These are phyloP conservation scores for Calcarius ornatus DNA, from an alignment of 2,113 vertebrate genomes.

Conservation along the genomic window DNA sequence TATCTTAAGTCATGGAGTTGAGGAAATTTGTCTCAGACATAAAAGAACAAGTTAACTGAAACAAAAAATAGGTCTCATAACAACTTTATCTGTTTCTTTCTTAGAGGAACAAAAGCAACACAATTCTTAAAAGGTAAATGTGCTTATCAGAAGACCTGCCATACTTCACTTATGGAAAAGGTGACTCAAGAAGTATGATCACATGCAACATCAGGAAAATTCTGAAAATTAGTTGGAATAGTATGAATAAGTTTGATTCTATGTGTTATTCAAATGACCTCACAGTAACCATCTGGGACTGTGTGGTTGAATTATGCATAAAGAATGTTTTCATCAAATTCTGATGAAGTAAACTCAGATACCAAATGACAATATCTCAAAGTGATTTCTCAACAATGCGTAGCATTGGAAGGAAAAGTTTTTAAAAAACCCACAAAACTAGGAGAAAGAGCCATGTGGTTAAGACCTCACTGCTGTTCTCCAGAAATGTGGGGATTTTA, in stretches of 20 bases:
- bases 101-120: neutral
- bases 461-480: neutral
- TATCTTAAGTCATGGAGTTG: neutral
- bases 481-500: neutral
- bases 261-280: neutral
- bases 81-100: neutral
- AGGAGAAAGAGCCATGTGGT: neutral
- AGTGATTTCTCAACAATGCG: neutral
- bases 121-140: neutral
- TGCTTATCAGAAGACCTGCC: neutral
- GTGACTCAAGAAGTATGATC: neutral
- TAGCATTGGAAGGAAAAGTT: neutral
- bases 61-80: neutral
- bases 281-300: neutral
- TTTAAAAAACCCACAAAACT: rapidly evolving
- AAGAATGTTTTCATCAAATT: neutral
- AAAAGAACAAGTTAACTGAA: neutral
- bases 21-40: neutral
- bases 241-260: neutral
- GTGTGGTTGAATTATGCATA: neutral
- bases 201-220: neutral
- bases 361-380: neutral
- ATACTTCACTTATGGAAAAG: neutral
- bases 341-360: neutral
- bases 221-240: neutral